These are phyloP conservation scores for Strigamia transsilvanica DNA, from an alignment of 2,888 invertebrate genomes.

Conservation along the genomic window DNA sequence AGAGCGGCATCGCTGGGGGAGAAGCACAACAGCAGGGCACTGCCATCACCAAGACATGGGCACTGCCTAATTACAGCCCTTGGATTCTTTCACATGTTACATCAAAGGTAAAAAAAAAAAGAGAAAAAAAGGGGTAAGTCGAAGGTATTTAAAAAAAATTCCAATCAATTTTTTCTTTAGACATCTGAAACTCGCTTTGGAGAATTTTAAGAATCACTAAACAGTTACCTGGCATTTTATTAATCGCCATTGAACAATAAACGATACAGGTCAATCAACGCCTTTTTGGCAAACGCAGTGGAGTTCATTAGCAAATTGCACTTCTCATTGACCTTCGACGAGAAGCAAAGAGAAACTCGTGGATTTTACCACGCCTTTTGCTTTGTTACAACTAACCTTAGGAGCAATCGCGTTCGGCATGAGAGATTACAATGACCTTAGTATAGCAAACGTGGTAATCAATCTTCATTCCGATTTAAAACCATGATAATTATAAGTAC, in stretches of 20 bases:
- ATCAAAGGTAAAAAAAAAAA: not conserved
- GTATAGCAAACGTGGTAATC: constrained; percentile 13
- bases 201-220: not conserved
- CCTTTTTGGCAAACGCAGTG: not conserved
- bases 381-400: constrained; percentile 32
- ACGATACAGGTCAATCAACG: not conserved
- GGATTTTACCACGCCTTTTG: constrained; percentile 28
- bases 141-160: not conserved
- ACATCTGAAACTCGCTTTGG: not conserved
- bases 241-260: not conserved
- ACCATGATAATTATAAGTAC: constrained; percentile 22
- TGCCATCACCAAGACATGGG: constrained; percentile 15
- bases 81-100: not conserved
- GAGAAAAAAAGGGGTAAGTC: not conserved
- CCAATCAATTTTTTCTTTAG: not conserved
- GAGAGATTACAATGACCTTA: constrained; percentile 36
- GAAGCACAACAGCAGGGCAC: constrained; percentile 34
- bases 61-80: constrained; percentile 42
- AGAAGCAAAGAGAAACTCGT: constrained; percentile 6
- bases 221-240: not conserved
- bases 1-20: constrained; percentile 33
- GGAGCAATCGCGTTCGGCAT: constrained; percentile 32
- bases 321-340: constrained; percentile 10
- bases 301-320: constrained; percentile 36
- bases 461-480: constrained; percentile 36